phyloP scores from a whole-genome alignment of 2,797 vertebrate genomes.

The Moxostoma hubbsi region DNA sequence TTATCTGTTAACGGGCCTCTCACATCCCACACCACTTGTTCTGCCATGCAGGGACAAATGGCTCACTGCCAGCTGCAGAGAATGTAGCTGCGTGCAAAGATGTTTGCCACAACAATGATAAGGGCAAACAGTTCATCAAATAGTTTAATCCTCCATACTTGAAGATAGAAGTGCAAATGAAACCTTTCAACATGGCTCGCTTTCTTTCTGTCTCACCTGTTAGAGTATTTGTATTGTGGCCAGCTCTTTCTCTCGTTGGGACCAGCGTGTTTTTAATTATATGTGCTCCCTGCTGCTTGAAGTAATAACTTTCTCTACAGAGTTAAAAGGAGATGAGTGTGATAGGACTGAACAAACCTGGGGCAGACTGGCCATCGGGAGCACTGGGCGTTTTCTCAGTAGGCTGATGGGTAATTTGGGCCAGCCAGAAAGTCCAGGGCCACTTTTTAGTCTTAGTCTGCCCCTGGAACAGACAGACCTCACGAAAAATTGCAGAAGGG shows the following conservation, averaged over 20 bases:
- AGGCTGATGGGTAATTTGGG: not conserved
- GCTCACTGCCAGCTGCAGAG: conserved; percentile 34
- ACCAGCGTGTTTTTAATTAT: conserved; percentile 31
- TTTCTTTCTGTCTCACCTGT: conserved; percentile 11
- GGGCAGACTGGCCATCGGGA: not conserved
- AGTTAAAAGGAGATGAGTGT: not conserved
- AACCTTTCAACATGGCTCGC: conserved; percentile 24
- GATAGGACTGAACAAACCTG: not conserved
- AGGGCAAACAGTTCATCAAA: conserved; percentile 18
- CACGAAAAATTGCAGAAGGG: too few species aligned
- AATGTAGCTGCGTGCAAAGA: conserved; percentile 7
- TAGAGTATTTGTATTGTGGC: not conserved
- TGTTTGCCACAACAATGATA: conserved; percentile 25
- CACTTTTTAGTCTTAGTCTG: too few species aligned
- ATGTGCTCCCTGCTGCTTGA: conserved; percentile 14
- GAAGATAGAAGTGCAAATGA: conserved; percentile 3
- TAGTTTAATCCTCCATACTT: not conserved
- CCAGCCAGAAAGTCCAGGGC: too few species aligned
- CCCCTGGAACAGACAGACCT: too few species aligned
- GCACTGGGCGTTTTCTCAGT: not conserved
- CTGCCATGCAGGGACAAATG: conserved; percentile 40
- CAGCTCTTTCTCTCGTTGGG: conserved; percentile 7
- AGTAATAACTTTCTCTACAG: conserved; percentile 35
- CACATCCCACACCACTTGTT: conserved; percentile 23
- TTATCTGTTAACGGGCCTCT: conserved; percentile 40